phyloP scores from a whole-genome alignment of 1,140 invertebrate genomes.

The Drosophila nigrodunni region DNA sequence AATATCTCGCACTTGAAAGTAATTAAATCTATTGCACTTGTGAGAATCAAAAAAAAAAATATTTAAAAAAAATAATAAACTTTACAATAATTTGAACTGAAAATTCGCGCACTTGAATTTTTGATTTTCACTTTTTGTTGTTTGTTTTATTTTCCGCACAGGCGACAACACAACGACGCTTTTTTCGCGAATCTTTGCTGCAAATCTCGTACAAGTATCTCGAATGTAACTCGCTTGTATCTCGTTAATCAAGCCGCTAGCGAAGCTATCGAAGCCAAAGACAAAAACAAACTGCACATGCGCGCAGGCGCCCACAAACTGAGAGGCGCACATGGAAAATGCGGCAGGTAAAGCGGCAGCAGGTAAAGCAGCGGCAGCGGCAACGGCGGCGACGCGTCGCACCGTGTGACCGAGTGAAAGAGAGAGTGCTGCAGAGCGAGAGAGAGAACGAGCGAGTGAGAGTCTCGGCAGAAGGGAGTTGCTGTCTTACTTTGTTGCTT shows the following conservation, averaged over 20 bases:
- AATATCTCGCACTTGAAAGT: not conserved
- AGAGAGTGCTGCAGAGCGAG: conserved; percentile 7
- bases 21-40: conserved; percentile 22
- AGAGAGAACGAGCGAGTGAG: conserved; percentile 13
- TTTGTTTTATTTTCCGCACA: conserved; percentile 1
- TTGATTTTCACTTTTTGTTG: not conserved
- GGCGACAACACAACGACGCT: not conserved
- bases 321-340: conserved; percentile 63
- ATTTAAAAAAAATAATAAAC: conserved; percentile 41
- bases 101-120: conserved; percentile 34
- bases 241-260: conserved; percentile 24
- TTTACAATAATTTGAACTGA: conserved; percentile 20
- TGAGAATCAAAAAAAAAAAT: conserved; percentile 43
- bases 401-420: conserved; percentile 15
- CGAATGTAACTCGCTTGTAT: conserved; percentile 13
- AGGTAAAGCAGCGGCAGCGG: conserved; percentile 52
- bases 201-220: conserved; percentile 23
- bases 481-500: conserved; percentile 6
- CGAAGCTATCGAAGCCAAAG: conserved; percentile 39
- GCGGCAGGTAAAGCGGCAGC: conserved; percentile 63
- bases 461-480: not conserved
- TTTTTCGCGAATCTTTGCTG: conserved; percentile 2
- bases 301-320: conserved; percentile 80
- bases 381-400: conserved; percentile 21
- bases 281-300: conserved; percentile 74